These are phyloP conservation scores for Cydia strobilella DNA, from an alignment of 1,140 invertebrate genomes.

Conservation along the genomic window DNA sequence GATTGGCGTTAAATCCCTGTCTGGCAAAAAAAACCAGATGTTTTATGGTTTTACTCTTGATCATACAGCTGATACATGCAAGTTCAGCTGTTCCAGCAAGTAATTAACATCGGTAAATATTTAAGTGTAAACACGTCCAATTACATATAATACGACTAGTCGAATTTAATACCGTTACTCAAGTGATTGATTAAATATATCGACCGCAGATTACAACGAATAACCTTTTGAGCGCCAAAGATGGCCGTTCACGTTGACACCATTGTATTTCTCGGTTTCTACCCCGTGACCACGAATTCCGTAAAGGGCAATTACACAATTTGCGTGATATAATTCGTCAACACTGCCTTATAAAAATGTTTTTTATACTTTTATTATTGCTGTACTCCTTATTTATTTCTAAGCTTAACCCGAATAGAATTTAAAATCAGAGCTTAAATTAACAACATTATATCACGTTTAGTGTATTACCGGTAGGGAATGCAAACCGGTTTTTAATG, in stretches of 20 bases:
- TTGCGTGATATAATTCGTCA: not conserved
- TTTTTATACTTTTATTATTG: conserved; percentile 1
- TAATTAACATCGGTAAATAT: conserved; percentile 5
- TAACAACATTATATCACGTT: conserved; percentile 10
- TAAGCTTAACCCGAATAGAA: not conserved
- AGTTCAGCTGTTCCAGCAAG: not conserved
- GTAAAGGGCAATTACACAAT: not conserved
- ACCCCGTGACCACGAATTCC: not conserved
- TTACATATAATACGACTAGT: conserved; percentile 10
- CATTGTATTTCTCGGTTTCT: not conserved
- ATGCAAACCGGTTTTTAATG: too few relatives aligned
- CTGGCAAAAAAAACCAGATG: not conserved
- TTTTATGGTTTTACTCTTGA: not conserved
- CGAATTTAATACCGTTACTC: not conserved
- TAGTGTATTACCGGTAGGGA: not conserved
- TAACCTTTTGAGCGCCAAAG: not conserved
- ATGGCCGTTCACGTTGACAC: not conserved
- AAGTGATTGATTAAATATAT: not conserved
- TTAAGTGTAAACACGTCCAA: conserved; percentile 9
- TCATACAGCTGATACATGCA: not conserved
- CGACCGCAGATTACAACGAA: not conserved
- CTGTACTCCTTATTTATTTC: not conserved
- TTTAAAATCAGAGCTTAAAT: not conserved
- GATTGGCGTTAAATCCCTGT: not conserved
- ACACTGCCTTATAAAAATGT: not conserved